Conservation (phyloP, 2,888 invertebrate genomes). For the Lycia hirtaria region DNA sequence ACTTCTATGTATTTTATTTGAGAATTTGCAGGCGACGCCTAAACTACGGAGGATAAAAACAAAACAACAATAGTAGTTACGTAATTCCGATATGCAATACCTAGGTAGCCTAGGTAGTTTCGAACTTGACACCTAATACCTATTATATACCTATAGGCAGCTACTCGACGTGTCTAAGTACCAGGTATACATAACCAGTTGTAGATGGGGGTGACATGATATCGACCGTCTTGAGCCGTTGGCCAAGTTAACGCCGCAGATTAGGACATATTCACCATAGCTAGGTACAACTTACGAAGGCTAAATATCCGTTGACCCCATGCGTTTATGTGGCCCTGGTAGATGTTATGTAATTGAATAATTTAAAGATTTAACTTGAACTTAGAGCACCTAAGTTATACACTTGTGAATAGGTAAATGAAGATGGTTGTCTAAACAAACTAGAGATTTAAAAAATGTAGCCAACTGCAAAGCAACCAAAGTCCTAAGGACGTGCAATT, state of each 20-base stretch:
- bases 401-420: background rate
- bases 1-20: too few species aligned
- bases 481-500: too few species aligned
- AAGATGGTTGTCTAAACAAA: too few species aligned
- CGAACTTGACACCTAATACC: conserved; percentile 43
- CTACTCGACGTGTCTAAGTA: conserved; percentile 56
- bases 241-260: conserved; percentile 60
- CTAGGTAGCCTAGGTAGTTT: conserved; percentile 37
- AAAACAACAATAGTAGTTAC: background rate
- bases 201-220: conserved; percentile 80
- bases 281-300: conserved; percentile 65
- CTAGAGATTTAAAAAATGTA: too few species aligned
- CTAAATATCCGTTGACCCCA: conserved; percentile 84
- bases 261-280: conserved; percentile 14
- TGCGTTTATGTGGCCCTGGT: conserved; percentile 37
- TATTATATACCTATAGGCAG: conserved; percentile 14
- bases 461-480: too few species aligned
- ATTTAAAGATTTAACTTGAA: conserved; percentile 17
- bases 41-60: background rate
- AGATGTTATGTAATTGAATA: conserved; percentile 15
- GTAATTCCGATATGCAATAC: conserved; percentile 27
- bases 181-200: conserved; percentile 79
- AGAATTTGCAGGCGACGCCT: background rate
- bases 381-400: conserved; percentile 3
- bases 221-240: conserved; percentile 84